Conservation (phyloP, 2,797 vertebrate genomes). For the Phyllotis vaccarum region DNA sequence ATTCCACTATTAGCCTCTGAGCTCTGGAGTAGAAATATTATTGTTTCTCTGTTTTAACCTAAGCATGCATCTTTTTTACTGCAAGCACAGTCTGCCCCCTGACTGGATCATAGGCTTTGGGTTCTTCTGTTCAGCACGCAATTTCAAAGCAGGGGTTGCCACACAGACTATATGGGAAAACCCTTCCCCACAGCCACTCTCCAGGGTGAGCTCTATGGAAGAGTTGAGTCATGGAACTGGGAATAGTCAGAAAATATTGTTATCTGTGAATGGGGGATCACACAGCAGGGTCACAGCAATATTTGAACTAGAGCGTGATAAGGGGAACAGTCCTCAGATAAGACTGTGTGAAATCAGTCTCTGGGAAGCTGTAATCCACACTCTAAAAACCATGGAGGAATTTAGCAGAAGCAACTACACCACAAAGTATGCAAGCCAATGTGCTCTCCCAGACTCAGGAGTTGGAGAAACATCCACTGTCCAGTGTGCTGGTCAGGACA, state of each 20-base stretch:
- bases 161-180: slow-evolving; percentile 30
- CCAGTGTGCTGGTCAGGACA: no score
- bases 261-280: slow-evolving; percentile 69
- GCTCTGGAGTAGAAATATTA: background rate
- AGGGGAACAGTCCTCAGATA: slow-evolving; percentile 61
- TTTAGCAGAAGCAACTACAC: slow-evolving; percentile 21
- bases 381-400: slow-evolving; percentile 51
- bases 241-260: slow-evolving; percentile 43
- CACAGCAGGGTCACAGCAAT: slow-evolving; percentile 61
- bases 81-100: background rate
- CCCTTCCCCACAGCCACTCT: background rate
- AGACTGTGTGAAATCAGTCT: slow-evolving; percentile 10
- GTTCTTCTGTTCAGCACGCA: background rate
- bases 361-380: slow-evolving; percentile 52
- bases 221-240: slow-evolving; percentile 68
- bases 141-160: background rate
- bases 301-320: slow-evolving; percentile 56
- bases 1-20: background rate
- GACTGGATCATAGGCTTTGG: background rate
- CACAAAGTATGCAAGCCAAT: background rate
- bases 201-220: background rate
- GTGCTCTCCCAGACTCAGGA: background rate
- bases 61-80: background rate
- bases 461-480: background rate
- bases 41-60: background rate